Conservation (phyloP, 2,888 invertebrate genomes). For the Choristoneura rosaceana region DNA sequence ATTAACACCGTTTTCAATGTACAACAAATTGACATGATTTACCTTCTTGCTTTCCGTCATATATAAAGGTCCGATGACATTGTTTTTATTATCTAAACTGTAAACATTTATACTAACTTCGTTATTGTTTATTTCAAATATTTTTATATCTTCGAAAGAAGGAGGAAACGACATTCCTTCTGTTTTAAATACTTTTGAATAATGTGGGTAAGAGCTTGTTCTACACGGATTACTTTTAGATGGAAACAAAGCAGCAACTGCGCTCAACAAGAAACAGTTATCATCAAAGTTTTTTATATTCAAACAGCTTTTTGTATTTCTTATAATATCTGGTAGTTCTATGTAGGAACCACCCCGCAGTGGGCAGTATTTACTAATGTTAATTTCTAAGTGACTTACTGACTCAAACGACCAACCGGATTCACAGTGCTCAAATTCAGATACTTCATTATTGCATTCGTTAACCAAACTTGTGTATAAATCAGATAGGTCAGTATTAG, state of each 20-base stretch:
- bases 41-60: background rate
- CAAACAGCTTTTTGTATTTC: conserved; percentile 13
- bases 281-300: conserved; percentile 1
- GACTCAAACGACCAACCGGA: background rate
- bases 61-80: too few species aligned
- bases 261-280: background rate
- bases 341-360: conserved; percentile 2
- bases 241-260: background rate
- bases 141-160: too few species aligned
- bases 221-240: background rate
- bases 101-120: too few species aligned
- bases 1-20: background rate
- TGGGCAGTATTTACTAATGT: conserved; percentile 8
- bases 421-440: conserved; percentile 15
- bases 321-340: background rate
- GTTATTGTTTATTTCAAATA: too few species aligned
- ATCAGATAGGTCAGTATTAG: background rate
- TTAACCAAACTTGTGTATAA: background rate
- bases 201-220: conserved; percentile 4
- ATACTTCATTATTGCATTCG: background rate
- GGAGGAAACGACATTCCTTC: background rate
- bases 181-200: background rate
- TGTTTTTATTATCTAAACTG: too few species aligned
- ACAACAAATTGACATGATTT: conserved; percentile 1
- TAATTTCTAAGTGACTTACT: conserved; percentile 14